These are phyloP conservation scores for Nestor notabilis DNA, from an alignment of 2,113 vertebrate species.

Conservation along the genomic window DNA sequence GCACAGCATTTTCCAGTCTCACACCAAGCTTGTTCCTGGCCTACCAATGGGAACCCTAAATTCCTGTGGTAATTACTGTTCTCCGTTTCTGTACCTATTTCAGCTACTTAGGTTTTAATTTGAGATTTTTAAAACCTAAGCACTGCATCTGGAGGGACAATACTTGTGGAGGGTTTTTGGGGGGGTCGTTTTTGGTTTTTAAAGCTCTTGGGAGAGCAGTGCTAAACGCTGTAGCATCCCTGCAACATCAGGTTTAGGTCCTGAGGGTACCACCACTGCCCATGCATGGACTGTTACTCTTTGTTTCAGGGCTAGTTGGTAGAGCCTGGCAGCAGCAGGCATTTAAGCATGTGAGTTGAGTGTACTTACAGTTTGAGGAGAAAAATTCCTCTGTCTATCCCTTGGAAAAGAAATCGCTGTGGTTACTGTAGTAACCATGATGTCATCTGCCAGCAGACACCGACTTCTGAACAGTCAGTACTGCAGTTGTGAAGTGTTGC, in stretches of 20 bases:
- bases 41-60: neutral
- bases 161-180: neutral
- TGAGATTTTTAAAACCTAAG: neutral
- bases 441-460: neutral
- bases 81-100: neutral
- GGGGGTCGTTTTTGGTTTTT: neutral
- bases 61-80: neutral
- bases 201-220: neutral
- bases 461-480: neutral
- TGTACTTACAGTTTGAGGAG: neutral
- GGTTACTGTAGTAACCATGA: constrained; percentile 11
- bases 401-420: neutral
- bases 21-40: neutral
- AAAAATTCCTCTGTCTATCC: neutral
- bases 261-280: neutral
- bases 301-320: neutral
- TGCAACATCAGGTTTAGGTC: neutral
- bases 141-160: neutral
- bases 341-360: neutral
- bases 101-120: neutral
- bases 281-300: neutral
- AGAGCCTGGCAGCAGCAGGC: neutral
- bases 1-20: neutral
- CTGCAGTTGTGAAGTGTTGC: neutral
- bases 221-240: neutral